phyloP scores from a whole-genome alignment of 2,888 invertebrate genomes.

The Melinaea marsaeus region DNA sequence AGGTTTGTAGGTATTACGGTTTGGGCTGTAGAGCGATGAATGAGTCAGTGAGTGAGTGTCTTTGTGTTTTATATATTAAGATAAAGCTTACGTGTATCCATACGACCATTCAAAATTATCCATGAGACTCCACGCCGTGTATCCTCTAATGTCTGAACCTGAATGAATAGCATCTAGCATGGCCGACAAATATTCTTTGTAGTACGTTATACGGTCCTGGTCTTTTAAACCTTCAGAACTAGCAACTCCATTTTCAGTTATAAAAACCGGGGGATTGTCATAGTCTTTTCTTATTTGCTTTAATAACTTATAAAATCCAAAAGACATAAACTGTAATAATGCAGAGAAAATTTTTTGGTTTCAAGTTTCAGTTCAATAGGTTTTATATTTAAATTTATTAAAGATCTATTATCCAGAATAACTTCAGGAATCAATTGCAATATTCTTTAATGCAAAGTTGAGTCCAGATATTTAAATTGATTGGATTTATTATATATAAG shows the following conservation, averaged over 20 bases:
- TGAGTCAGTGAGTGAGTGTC: too few species aligned
- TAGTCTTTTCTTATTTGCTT: neutral
- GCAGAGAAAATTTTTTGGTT: neutral
- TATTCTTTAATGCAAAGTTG: too few species aligned
- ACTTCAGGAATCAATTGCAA: too few species aligned
- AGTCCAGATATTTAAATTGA: too few species aligned
- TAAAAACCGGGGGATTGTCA: conserved; percentile 59
- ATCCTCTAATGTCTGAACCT: conserved; percentile 37
- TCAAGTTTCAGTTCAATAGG: too few species aligned
- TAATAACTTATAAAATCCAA: conserved; percentile 1
- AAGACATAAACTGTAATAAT: neutral
- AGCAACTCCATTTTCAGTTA: conserved; percentile 75
- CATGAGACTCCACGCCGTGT: conserved; percentile 43
- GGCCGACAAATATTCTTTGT: conserved; percentile 49
- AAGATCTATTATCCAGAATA: too few species aligned
- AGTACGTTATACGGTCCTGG: conserved; percentile 46
- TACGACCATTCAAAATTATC: conserved; percentile 44
- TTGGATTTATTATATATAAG: too few species aligned
- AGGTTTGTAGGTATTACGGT: too few species aligned
- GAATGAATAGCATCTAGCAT: conserved; percentile 42
- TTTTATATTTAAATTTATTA: too few species aligned
- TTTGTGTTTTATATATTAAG: too few species aligned
- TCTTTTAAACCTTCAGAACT: conserved; percentile 48
- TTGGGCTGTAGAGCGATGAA: too few species aligned
- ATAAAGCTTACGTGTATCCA: conserved; percentile 38